Evolutionary conservation across 2,888 invertebrate species (phyloP), one percentile per base, ranked within the genome.

Genomic region (Erebia palarica): DNA sequence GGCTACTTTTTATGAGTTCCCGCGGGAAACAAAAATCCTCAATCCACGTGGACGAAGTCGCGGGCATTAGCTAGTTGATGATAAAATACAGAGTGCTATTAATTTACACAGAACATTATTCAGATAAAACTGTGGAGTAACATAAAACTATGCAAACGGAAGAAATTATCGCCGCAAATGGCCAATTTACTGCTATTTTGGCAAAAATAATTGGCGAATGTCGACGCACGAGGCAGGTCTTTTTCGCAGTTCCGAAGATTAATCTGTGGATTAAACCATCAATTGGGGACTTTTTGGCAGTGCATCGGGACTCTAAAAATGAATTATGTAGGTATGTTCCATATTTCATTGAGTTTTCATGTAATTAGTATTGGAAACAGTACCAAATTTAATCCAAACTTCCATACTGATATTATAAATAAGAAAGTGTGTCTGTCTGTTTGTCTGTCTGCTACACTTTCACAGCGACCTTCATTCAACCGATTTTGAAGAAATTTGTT

Each of bases 171-270:
- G 72, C 81, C 82, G 75, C 82, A 85, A 91, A 92, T 86, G 84
- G 88, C 84, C 88, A 86, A 89, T 90, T 88, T 86, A 84, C 81
- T 80, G 88, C 87, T 86, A 90, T 92, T 68, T 91, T 88, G 82
- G 80, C 82, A 82, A 81, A 82, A 80, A 82, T 82, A 82, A 82
- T 81, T 81, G 79, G 79, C 83, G 78, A 79, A 82, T 80, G 80
- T 21, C 21, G 81, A 81, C 79, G 82, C 84, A 79, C 80, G 79
- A 78, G 84, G 83, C 82, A 82, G 85, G 84, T 82, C 83, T 89
- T 88, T 88, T 87, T 75, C 76, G 77, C 81, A 80, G 86, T 89
- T 86, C 79, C 70, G 78, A 81, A 86, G 87, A 89, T 89, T 90
- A 87, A 90, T 89, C 86, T 77, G 79, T 80, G 82, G 85, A 85